phyloP scores from a whole-genome alignment of 1,140 invertebrate species.

The Drosophila virilis region DNA sequence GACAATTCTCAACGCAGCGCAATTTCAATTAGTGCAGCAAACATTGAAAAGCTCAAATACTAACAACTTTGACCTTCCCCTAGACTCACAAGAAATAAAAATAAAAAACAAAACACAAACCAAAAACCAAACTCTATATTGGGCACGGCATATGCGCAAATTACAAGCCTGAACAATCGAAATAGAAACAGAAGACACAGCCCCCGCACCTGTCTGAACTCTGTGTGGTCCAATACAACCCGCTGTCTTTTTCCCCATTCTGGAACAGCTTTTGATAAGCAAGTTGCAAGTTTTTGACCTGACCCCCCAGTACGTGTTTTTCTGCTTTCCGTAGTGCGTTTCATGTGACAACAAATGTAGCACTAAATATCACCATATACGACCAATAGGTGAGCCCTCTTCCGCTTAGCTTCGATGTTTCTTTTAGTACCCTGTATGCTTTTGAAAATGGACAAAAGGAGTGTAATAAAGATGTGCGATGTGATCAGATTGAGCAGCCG shows the following conservation, averaged over 20 bases:
- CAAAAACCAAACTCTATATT: constrained; percentile 14
- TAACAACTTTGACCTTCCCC: constrained; percentile 24
- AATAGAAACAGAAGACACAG: constrained; percentile 6
- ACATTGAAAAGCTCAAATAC: constrained; percentile 27
- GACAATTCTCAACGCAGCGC: constrained; percentile 1
- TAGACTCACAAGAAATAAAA: background rate
- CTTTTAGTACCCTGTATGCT: constrained; percentile 21
- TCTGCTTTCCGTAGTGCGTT: constrained; percentile 40
- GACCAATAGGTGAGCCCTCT: background rate
- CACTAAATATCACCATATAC: constrained; percentile 35
- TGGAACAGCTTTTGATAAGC: constrained; percentile 32
- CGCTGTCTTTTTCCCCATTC: background rate
- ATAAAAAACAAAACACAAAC: constrained; percentile 5
- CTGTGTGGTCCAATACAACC: background rate
- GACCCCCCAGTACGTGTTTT: constrained; percentile 15
- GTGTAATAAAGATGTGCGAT: too few relatives aligned
- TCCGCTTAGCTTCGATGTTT: constrained; percentile 5
- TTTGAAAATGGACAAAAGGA: background rate
- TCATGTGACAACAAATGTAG: constrained; percentile 38
- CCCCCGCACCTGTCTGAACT: constrained; percentile 1
- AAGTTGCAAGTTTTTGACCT: constrained; percentile 29
- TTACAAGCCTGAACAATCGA: constrained; percentile 28
- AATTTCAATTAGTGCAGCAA: constrained; percentile 44
- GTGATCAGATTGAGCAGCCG: too few relatives aligned
- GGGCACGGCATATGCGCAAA: constrained; percentile 39